These are phyloP conservation scores for Uropetala carovei DNA, from an alignment of 2,888 invertebrate genomes.

Conservation along the genomic window DNA sequence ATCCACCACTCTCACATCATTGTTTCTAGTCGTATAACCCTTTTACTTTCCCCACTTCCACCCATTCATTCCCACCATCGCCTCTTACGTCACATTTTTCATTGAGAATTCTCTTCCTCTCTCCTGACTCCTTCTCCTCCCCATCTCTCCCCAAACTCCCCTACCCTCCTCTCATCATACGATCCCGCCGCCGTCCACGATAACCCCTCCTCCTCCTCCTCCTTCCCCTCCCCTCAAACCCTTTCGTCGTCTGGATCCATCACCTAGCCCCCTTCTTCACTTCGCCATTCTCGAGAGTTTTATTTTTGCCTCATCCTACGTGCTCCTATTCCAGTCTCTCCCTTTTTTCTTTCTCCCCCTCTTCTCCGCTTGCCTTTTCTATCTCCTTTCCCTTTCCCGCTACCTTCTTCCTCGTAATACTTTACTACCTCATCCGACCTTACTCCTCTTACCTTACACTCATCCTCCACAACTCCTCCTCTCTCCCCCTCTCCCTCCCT, in stretches of 20 bases:
- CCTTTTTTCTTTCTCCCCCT: neutral
- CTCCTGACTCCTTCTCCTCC: neutral
- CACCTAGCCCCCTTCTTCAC: too few species aligned
- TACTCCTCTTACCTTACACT: neutral
- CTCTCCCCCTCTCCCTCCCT: neutral
- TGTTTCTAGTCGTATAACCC: too few species aligned
- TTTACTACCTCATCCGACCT: neutral
- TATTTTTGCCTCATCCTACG: too few species aligned
- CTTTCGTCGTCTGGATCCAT: too few species aligned
- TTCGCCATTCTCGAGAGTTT: too few species aligned
- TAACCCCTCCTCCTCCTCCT: too few species aligned
- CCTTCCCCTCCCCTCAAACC: too few species aligned
- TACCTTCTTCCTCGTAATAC: neutral
- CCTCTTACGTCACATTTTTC: constrained; percentile 24
- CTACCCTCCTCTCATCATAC: neutral
- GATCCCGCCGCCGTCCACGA: too few species aligned
- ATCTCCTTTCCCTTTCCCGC: neutral
- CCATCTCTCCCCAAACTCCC: neutral
- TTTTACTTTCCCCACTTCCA: neutral
- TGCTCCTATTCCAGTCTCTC: too few species aligned
- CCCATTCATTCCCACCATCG: neutral
- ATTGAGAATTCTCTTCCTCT: neutral
- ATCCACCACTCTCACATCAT: too few species aligned
- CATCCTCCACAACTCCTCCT: neutral
- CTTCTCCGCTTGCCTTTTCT: neutral